A percentile compares a stretch with the other conserved stretches of the same genome.
These are phyloP conservation scores for Metridium senile DNA, from an alignment of 92 coral and sea anemone genomes.

Conservation along the genomic window DNA sequence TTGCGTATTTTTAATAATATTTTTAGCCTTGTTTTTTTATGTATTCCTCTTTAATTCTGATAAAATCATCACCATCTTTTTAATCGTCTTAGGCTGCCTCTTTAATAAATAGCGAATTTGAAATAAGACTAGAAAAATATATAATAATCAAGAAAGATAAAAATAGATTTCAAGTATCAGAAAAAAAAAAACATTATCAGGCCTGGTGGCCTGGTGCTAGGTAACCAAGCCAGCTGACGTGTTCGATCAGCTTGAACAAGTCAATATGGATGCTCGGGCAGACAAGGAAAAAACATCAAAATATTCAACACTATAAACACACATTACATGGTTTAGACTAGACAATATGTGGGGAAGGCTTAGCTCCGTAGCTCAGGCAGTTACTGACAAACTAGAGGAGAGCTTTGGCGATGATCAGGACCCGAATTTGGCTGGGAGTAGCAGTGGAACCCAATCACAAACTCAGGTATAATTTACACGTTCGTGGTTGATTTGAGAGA, in stretches of 20 bases:
- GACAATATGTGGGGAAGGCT: slow-evolving; percentile 95
- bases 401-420: slow-evolving; percentile 83
- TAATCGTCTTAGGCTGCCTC: too few relatives aligned
- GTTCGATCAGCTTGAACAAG: slow-evolving; percentile 39
- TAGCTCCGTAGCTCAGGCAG: slow-evolving; percentile 81
- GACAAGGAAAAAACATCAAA: slow-evolving; percentile 19
- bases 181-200: too few relatives aligned
- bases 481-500: neutral
- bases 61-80: too few relatives aligned
- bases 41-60: too few relatives aligned
- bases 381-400: slow-evolving; percentile 93
- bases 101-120: too few relatives aligned
- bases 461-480: slow-evolving; percentile 15
- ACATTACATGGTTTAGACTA: slow-evolving; percentile 6
- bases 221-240: slow-evolving; percentile 55
- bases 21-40: too few relatives aligned
- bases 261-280: slow-evolving; percentile 43
- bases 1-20: too few relatives aligned
- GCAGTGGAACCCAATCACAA: slow-evolving; percentile 37
- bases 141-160: too few relatives aligned
- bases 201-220: slow-evolving; percentile 22
- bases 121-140: too few relatives aligned
- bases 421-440: slow-evolving; percentile 30
- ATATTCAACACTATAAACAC: neutral
- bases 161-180: too few relatives aligned